Base-by-base conservation (phyloP, 2,888 invertebrate species). In the Maniola hyperantus region DNA sequence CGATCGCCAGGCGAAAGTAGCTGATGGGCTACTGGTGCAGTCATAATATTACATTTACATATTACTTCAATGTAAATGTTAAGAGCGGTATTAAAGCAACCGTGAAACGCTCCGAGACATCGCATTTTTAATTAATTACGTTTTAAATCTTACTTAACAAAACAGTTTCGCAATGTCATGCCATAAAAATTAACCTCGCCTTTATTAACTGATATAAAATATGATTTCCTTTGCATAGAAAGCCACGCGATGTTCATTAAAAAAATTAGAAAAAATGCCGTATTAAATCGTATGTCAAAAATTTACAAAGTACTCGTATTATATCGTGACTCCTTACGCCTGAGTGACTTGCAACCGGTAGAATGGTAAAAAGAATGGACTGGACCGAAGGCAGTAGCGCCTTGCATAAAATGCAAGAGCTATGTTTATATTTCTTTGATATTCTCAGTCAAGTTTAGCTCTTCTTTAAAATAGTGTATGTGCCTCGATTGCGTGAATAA, bases 311-410 rank as follows among this genome's bases (percentile, higher is more conserved):
- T 67, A n/a, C n/a, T n/a, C n/a, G n/a, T n/a, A 72, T 69, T 67
- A 68, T 69, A 65, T 57, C 66, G 64, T 65, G 57, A 64, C 57
- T 70, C 67, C 66, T 64, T 67, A 75, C 71, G 76, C 72, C 67
- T 73, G 74, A 75, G 65, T 68, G 72, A 61, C 65, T 71, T 61
- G 34, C 57, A 71, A 76, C 75, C 73, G 55, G 72, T 68, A 70
- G 55, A 66, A 53, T 66, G 58, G 63, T 67, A 68, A 68, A 71
- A 65, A 79, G 39, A 65, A 26, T 54, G 36, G 46, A 55, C 55
- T 53, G 62, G 48, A 50, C 39, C 48, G 46, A 55, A 53, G 36
- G 62, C 50, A 62, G 58, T 58, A 63, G 65, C 51, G 55, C 55
- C 33, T 13, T 63, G 44, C 42, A 65, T 55, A 51, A 65, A 65